Conservation (phyloP, 2,797 vertebrate genomes). For the Mormyrops boulengeri region DNA sequence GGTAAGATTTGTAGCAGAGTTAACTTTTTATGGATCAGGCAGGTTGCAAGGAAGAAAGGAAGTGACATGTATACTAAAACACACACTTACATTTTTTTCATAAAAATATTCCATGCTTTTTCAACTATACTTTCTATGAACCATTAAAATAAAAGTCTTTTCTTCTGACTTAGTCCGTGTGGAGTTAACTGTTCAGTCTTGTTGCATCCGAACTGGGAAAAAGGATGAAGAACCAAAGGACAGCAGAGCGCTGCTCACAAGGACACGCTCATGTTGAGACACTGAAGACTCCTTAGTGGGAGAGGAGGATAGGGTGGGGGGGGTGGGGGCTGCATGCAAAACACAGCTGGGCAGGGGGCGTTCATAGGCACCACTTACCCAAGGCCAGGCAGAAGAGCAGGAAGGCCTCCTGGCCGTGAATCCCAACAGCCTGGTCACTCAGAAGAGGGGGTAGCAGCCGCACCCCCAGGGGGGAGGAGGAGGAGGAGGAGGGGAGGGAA, state of each 20-base stretch:
- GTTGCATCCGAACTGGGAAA: constrained; percentile 11
- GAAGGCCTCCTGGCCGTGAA: constrained; percentile 74
- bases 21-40: constrained; percentile 26
- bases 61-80: constrained; percentile 21
- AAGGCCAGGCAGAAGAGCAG: constrained; percentile 91
- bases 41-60: constrained; percentile 20
- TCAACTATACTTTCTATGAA: not conserved
- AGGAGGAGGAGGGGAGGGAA: constrained; percentile 53
- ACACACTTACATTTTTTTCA: constrained; percentile 18
- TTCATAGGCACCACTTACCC: constrained; percentile 76
- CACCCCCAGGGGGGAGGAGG: constrained; percentile 62
- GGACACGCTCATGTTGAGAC: constrained; percentile 25
- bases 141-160: constrained; percentile 15
- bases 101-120: constrained; percentile 12
- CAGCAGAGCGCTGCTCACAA: not conserved
- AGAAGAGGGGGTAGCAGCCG: constrained; percentile 83
- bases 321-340: constrained; percentile 35
- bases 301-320: not conserved
- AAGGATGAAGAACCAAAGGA: not conserved
- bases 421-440: constrained; percentile 84
- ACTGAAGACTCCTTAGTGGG: constrained; percentile 32
- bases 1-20: constrained; percentile 29
- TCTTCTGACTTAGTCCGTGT: not conserved
- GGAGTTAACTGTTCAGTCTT: not conserved
- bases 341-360: not conserved